These are phyloP conservation scores for Raja brachyura DNA, from an alignment of 2,113 vertebrate species.

Conservation along the genomic window DNA sequence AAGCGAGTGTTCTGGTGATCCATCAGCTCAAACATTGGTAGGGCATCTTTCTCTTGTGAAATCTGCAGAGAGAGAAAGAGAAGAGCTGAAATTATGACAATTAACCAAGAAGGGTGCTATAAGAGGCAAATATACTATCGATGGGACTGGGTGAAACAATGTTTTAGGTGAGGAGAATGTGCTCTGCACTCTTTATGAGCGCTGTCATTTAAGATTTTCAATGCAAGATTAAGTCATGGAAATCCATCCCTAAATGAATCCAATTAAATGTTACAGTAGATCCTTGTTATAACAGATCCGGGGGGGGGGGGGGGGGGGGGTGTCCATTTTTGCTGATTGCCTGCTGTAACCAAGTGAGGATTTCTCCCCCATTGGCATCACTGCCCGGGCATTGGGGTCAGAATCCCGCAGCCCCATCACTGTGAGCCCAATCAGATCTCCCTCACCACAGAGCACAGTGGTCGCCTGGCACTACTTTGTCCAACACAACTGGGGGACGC, in stretches of 20 bases:
- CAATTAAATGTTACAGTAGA: not conserved
- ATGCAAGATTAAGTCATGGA: not conserved
- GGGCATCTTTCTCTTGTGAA: constrained; percentile 71
- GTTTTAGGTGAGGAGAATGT: not conserved
- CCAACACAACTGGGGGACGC: too few species aligned
- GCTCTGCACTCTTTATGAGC: not conserved
- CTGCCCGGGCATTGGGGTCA: too few species aligned
- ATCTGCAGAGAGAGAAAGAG: constrained; percentile 57
- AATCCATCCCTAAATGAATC: not conserved
- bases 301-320: too few species aligned
- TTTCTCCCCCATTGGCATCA: too few species aligned
- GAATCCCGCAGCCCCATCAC: too few species aligned
- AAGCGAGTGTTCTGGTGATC: constrained; percentile 87
- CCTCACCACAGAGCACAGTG: too few species aligned
- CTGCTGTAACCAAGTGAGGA: too few species aligned
- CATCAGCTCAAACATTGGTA: constrained; percentile 94
- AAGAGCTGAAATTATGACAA: not conserved
- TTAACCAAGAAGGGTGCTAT: not conserved
- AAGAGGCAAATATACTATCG: not conserved
- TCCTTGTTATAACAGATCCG: too few species aligned
- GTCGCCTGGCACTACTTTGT: too few species aligned
- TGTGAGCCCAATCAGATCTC: too few species aligned
- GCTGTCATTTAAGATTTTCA: not conserved
- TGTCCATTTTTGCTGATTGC: too few species aligned
- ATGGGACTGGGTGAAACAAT: not conserved